Conservation (phyloP, 2,113 vertebrate species). For the Antigone vipio region DNA sequence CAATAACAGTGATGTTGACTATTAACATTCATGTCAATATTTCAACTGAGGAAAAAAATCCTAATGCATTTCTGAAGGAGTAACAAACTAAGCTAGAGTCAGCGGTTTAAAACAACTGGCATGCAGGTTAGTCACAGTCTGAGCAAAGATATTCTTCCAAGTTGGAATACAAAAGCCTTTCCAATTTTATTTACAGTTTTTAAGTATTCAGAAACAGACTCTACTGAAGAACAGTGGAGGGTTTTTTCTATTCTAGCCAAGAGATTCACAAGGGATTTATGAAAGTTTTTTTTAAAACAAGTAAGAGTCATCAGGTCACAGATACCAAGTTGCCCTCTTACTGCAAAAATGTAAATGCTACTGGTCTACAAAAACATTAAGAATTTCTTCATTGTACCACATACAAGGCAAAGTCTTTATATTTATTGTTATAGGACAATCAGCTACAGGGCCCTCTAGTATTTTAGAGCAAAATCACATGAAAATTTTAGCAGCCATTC, state of each 20-base stretch:
- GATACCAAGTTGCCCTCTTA: slow-evolving; percentile 2
- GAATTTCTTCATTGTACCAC: background rate
- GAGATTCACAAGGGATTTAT: slow-evolving; percentile 22
- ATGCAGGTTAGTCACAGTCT: background rate
- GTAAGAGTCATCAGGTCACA: background rate
- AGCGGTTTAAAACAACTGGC: background rate
- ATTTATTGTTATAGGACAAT: slow-evolving; percentile 54
- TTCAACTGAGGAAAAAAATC: background rate
- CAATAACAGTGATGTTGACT: background rate
- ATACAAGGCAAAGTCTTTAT: slow-evolving; percentile 21
- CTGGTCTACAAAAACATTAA: slow-evolving; percentile 21
- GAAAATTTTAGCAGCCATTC: slow-evolving; percentile 67
- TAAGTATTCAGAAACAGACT: slow-evolving; percentile 19
- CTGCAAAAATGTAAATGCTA: slow-evolving; percentile 56
- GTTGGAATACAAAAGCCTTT: slow-evolving; percentile 1
- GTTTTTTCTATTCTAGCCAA: background rate
- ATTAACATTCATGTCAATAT: background rate
- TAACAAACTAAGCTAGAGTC: background rate
- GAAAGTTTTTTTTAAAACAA: background rate
- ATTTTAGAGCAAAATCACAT: slow-evolving; percentile 51
- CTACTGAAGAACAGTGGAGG: background rate
- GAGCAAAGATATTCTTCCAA: slow-evolving; percentile 7
- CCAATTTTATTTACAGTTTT: background rate
- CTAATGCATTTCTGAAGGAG: background rate
- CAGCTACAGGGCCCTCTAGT: slow-evolving; percentile 37